Evolutionary conservation across 2,797 vertebrate species (phyloP).

Genomic region (Tangara arthus): DNA sequence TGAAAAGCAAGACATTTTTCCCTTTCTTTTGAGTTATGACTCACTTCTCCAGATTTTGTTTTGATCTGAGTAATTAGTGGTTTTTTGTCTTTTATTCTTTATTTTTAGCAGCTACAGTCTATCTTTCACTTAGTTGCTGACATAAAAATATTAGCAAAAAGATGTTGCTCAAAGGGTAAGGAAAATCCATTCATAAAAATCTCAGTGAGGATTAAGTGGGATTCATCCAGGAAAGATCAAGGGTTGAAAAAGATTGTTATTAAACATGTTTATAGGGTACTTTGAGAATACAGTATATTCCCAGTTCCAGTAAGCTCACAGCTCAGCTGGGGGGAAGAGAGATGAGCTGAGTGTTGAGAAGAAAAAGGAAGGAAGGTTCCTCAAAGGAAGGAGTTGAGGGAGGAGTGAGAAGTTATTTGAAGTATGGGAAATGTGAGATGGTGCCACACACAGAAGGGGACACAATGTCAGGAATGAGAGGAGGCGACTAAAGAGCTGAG

Average conservation of each 20-base stretch:
- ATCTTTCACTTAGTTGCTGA: slow-evolving; percentile 61
- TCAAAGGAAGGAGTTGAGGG: slow-evolving; percentile 20
- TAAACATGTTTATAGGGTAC: slow-evolving; percentile 44
- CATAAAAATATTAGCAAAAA: slow-evolving; percentile 66
- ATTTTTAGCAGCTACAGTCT: slow-evolving; percentile 65
- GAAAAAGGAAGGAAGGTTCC: slow-evolving; percentile 4
- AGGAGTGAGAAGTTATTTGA: slow-evolving; percentile 61
- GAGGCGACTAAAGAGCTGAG: slow-evolving; percentile 62
- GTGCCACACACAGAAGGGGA: neutral
- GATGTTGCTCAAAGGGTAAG: slow-evolving; percentile 26
- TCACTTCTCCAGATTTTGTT: slow-evolving; percentile 71
- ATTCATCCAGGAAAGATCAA: slow-evolving; percentile 65
- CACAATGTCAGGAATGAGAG: slow-evolving; percentile 51
- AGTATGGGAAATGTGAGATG: slow-evolving; percentile 40
- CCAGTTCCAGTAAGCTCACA: neutral
- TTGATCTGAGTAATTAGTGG: slow-evolving; percentile 61
- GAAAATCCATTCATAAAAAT: slow-evolving; percentile 68
- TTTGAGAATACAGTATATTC: neutral
- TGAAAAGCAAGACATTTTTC: slow-evolving; percentile 48
- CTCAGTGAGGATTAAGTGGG: slow-evolving; percentile 50
- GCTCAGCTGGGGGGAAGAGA: neutral
- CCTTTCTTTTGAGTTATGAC: slow-evolving; percentile 61
- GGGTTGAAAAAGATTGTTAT: slow-evolving; percentile 56
- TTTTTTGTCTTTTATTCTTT: slow-evolving; percentile 68
- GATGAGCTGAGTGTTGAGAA: neutral